phyloP scores from a whole-genome alignment of 2,113 vertebrate species.

The Zapornia atra region DNA sequence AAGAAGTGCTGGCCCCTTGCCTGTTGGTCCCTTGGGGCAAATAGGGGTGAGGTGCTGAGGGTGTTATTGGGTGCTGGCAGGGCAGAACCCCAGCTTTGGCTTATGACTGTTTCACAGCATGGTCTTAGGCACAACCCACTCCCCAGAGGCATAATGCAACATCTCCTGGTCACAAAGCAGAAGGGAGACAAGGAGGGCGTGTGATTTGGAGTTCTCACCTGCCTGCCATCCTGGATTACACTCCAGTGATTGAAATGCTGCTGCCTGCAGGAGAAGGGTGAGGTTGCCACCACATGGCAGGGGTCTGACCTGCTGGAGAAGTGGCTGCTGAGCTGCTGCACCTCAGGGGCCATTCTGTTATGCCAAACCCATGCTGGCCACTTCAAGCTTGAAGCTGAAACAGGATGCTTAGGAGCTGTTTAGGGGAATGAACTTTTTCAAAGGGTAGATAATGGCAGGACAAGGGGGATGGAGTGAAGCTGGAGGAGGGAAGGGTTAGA shows the following conservation, averaged over 20 bases:
- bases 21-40: neutral
- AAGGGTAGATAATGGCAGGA: too few species aligned
- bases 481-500: too few species aligned
- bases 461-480: too few species aligned
- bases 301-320: neutral
- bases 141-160: neutral
- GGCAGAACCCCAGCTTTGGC: neutral
- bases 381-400: neutral
- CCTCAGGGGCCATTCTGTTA: neutral
- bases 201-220: neutral
- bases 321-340: neutral
- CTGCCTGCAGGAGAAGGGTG: neutral
- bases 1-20: neutral
- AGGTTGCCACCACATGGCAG: neutral
- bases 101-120: neutral
- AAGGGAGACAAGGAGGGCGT: neutral
- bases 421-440: too few species aligned
- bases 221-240: neutral
- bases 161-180: neutral
- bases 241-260: neutral
- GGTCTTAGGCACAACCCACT: fast-evolving
- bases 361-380: neutral
- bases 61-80: neutral
- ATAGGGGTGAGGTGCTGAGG: neutral
- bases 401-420: neutral